These are phyloP conservation scores for Rhaphigaster nebulosa DNA, from an alignment of 2,888 invertebrate species.

Conservation along the genomic window DNA sequence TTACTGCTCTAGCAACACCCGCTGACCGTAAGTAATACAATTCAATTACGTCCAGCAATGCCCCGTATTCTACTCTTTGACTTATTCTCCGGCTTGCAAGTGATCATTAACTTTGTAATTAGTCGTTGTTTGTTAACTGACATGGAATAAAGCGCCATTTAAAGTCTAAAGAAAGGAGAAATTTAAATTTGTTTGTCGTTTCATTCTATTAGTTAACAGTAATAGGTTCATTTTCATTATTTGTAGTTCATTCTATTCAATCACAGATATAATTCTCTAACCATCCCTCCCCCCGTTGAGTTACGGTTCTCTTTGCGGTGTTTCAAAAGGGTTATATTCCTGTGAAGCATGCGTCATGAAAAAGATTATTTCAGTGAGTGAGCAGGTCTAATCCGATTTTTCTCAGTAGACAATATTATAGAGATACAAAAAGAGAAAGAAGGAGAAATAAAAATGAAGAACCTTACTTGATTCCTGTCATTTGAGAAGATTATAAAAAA, in stretches of 20 bases:
- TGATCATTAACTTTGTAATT: not conserved
- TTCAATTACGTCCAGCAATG: not conserved
- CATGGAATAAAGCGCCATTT: not conserved
- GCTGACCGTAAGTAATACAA: conserved; percentile 33
- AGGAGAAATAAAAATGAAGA: no score
- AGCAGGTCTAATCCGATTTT: no score
- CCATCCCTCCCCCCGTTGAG: no score
- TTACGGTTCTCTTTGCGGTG: no score
- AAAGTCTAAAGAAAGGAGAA: not conserved
- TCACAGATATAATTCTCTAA: not conserved
- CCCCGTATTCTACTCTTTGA: not conserved
- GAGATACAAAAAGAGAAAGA: no score
- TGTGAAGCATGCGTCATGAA: no score
- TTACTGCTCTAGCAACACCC: not conserved
- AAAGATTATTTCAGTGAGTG: no score
- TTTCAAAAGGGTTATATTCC: no score
- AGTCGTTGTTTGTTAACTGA: not conserved
- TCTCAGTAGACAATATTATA: no score
- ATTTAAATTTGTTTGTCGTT: not conserved
- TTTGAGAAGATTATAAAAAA: no score
- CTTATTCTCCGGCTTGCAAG: not conserved
- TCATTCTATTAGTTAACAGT: not conserved
- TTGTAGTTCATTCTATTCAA: not conserved
- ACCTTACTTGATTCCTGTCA: no score
- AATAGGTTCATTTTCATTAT: no score